These are phyloP conservation scores for Babylonia areolata DNA, from an alignment of 1,140 invertebrate species.

Conservation along the genomic window DNA sequence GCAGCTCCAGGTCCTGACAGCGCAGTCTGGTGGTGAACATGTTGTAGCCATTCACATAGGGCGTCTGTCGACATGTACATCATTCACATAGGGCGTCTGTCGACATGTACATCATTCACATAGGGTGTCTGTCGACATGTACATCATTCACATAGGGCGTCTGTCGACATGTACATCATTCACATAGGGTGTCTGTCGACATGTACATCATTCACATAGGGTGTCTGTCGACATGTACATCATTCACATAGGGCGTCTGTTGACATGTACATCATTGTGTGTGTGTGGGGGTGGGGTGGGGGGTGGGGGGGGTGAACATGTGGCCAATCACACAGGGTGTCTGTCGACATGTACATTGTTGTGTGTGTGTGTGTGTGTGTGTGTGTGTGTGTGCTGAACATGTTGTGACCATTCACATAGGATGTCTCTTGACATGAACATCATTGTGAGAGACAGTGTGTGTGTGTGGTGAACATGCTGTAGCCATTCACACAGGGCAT, in stretches of 20 bases:
- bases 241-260: too few species aligned
- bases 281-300: too few species aligned
- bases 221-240: conserved; percentile 77
- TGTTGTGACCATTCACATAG: conserved; percentile 59
- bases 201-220: conserved; percentile 73
- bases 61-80: conserved; percentile 77
- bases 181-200: too few species aligned
- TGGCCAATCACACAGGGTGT: too few species aligned
- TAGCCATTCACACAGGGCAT: too few species aligned
- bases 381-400: conserved; percentile 67
- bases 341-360: too few species aligned
- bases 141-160: conserved; percentile 72
- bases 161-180: conserved; percentile 76
- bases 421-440: conserved; percentile 78
- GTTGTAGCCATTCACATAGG: conserved; percentile 67
- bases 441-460: too few species aligned
- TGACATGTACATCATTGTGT: too few species aligned
- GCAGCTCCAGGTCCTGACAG: conserved; percentile 67
- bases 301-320: too few species aligned
- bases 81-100: conserved; percentile 77
- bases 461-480: too few species aligned
- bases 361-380: too few species aligned
- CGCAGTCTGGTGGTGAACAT: conserved; percentile 63
- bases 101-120: conserved; percentile 66
- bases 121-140: conserved; percentile 78